These are phyloP conservation scores for Cyprinodon brontotheroides DNA, from an alignment of 2,113 vertebrate genomes.

Conservation along the genomic window DNA sequence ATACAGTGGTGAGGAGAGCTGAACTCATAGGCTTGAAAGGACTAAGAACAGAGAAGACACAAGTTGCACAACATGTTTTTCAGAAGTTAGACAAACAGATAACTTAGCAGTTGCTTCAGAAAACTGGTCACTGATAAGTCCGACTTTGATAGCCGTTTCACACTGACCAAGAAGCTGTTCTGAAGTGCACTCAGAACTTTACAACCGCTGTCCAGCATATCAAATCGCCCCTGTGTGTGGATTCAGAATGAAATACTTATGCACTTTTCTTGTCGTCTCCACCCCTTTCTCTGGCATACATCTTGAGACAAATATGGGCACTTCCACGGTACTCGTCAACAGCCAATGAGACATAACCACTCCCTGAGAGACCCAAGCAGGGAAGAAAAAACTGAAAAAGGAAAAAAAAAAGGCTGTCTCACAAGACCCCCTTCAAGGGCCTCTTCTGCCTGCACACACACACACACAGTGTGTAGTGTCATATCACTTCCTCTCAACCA, in stretches of 20 bases:
- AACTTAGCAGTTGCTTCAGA: constrained; percentile 59
- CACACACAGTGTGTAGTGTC: no score
- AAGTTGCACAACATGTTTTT: constrained; percentile 77
- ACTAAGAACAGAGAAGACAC: constrained; percentile 59
- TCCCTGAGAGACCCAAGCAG: constrained; percentile 25
- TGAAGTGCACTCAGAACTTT: constrained; percentile 6
- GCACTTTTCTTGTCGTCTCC: constrained; percentile 55
- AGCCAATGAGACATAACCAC: constrained; percentile 57
- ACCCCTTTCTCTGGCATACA: constrained; percentile 41
- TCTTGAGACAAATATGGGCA: constrained; percentile 69
- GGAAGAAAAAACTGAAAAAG: constrained; percentile 6
- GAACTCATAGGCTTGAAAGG: constrained; percentile 64
- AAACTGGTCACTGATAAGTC: constrained; percentile 49
- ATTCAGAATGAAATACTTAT: constrained; percentile 59
- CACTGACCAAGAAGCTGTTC: constrained; percentile 26
- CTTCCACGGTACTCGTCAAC: constrained; percentile 64
- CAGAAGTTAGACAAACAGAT: constrained; percentile 48
- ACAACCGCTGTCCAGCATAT: background rate
- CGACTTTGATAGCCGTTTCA: constrained; percentile 33
- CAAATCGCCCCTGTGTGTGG: constrained; percentile 15
- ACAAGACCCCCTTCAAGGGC: constrained; percentile 61
- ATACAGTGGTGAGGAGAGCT: constrained; percentile 41
- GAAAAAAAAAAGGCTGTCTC: constrained; percentile 47
- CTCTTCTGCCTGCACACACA: constrained; percentile 66
- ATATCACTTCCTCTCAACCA: constrained; percentile 58